Conservation (phyloP, 2,797 vertebrate species). For the Pseudochirops cupreus region DNA sequence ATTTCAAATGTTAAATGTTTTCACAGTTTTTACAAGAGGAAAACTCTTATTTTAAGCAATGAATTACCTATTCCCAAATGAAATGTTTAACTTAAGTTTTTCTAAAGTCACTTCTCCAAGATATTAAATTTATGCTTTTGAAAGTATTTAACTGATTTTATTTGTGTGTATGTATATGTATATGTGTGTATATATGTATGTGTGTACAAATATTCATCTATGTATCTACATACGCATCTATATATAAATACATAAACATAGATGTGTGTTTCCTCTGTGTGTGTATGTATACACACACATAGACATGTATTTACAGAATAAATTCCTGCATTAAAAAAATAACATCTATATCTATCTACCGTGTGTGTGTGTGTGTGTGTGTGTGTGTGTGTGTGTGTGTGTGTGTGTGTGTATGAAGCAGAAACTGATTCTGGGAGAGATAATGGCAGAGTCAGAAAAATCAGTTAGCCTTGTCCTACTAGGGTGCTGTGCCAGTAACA, state of each 20-base stretch:
- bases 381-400: too few relatives aligned
- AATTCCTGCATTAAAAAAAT: too few relatives aligned
- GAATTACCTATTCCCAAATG: conserved; percentile 36
- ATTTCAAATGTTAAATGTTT: conserved; percentile 38
- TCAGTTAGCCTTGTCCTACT: background rate
- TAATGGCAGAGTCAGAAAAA: background rate
- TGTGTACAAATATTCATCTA: too few relatives aligned
- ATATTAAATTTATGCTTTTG: conserved; percentile 16
- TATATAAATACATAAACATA: too few relatives aligned
- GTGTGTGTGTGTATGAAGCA: background rate
- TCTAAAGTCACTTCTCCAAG: conserved; percentile 23
- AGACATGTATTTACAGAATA: too few relatives aligned
- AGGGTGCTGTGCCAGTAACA: background rate
- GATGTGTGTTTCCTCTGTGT: too few relatives aligned
- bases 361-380: too few relatives aligned
- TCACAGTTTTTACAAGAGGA: background rate
- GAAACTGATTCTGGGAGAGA: background rate
- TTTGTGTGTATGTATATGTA: too few relatives aligned
- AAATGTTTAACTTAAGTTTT: conserved; percentile 7
- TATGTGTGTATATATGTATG: too few relatives aligned
- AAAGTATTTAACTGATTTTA: background rate
- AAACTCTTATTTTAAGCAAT: conserved; percentile 49
- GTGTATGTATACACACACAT: too few relatives aligned
- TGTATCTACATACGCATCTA: too few relatives aligned
- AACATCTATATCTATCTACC: too few relatives aligned